A percentile compares a stretch with the other conserved stretches of the same genome.
Conservation (phyloP, 2,113 vertebrate species). For the Pungitius pungitius region DNA sequence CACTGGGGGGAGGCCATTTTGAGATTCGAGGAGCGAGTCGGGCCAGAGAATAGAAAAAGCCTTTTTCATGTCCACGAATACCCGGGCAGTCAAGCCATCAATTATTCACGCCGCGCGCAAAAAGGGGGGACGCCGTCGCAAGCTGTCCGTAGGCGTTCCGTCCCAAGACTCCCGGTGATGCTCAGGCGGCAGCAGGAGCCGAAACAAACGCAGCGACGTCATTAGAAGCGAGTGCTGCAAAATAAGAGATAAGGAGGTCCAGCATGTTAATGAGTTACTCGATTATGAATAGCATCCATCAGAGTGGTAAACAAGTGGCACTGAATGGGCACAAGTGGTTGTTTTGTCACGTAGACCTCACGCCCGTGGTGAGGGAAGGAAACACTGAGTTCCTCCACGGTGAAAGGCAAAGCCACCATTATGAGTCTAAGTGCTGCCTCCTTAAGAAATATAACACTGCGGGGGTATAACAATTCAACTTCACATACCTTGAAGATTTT, state of each 20-base stretch:
- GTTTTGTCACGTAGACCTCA: background rate
- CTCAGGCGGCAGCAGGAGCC: conserved; percentile 50
- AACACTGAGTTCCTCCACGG: background rate
- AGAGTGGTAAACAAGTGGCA: conserved; percentile 43
- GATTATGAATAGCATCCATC: conserved; percentile 54
- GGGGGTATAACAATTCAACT: no score
- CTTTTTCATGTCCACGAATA: conserved; percentile 77
- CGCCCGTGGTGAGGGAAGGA: background rate
- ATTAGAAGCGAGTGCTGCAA: conserved; percentile 45
- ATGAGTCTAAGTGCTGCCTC: background rate
- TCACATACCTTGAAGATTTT: background rate
- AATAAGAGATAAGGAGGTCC: conserved; percentile 51
- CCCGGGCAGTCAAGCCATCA: conserved; percentile 76
- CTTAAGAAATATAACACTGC: no score
- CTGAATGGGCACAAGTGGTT: conserved; percentile 21
- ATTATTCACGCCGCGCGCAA: conserved; percentile 75
- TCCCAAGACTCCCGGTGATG: conserved; percentile 68
- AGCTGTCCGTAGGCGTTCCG: conserved; percentile 59
- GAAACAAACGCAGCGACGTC: conserved; percentile 48
- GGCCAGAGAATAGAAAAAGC: conserved; percentile 74
- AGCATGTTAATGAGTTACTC: conserved; percentile 53
- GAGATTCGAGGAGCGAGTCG: conserved; percentile 67
- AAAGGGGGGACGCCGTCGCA: conserved; percentile 65
- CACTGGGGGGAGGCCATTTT: conserved; percentile 59
- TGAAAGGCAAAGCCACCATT: background rate